These are phyloP conservation scores for Delia radicum DNA, from an alignment of 1,140 invertebrate species.

Conservation along the genomic window DNA sequence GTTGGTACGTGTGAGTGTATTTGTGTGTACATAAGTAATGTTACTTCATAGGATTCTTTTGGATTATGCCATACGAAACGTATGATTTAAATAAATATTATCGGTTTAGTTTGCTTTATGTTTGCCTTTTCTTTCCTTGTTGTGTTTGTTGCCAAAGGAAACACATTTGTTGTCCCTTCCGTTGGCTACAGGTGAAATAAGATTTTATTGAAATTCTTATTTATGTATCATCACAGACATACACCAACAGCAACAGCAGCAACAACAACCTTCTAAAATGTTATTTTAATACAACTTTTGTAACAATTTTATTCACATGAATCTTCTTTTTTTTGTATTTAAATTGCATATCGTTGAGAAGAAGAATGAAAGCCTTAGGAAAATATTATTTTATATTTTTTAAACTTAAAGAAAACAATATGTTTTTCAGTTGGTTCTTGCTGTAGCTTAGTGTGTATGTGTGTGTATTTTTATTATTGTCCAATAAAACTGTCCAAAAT, in stretches of 20 bases:
- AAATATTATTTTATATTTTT: neutral
- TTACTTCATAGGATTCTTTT: neutral
- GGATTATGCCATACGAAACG: neutral
- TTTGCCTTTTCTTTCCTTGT: neutral
- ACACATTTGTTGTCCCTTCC: conserved; percentile 1
- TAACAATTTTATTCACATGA: neutral
- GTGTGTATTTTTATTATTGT: neutral
- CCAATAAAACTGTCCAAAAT: neutral
- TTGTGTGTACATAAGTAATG: neutral
- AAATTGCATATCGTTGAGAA: neutral
- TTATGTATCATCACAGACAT: neutral
- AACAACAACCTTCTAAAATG: neutral
- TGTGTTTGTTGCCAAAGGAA: neutral
- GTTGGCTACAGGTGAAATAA: neutral
- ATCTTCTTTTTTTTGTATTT: neutral
- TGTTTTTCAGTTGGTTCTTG: neutral
- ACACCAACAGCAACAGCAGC: neutral
- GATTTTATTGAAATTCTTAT: neutral
- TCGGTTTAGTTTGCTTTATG: neutral
- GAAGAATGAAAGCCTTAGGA: neutral
- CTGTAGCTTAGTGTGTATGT: neutral
- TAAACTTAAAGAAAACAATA: neutral
- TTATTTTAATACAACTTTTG: conserved; percentile 2
- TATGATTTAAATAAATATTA: conserved; percentile 2
- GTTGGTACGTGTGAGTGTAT: no score